A percentile compares a stretch with the other conserved stretches of the same genome.
Conservation (phyloP, 92 coral and sea anemone species). For the Plumapathes pennacea region DNA sequence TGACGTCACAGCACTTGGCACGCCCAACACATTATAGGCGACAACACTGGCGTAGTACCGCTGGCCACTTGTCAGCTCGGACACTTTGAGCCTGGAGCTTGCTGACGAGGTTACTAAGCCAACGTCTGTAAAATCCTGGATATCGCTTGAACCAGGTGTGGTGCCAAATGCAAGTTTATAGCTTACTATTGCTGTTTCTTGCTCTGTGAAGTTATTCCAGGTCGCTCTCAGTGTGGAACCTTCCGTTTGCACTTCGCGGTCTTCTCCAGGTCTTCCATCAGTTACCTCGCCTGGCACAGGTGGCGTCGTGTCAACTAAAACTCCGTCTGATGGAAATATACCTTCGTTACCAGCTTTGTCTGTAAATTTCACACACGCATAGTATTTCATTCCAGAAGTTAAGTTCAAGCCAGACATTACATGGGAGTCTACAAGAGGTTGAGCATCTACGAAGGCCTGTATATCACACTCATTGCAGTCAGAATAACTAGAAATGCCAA, state of each 20-base stretch:
- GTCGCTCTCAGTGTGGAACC: constrained; percentile 54
- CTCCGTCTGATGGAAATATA: constrained; percentile 65
- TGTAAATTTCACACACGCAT: constrained; percentile 46
- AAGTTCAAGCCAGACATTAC: constrained; percentile 49
- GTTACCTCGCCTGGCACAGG: constrained; percentile 55
- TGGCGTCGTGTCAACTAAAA: constrained; percentile 58
- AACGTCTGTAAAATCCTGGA: constrained; percentile 72
- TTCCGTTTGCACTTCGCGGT: constrained; percentile 48
- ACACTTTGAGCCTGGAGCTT: constrained; percentile 59
- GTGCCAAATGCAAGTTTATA: constrained; percentile 77
- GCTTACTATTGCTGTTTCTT: constrained; percentile 51
- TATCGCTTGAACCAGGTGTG: constrained; percentile 44
- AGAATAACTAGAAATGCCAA: constrained; percentile 46
- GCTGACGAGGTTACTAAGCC: constrained; percentile 59
- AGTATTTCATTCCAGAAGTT: constrained; percentile 59
- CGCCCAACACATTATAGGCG: constrained; percentile 66
- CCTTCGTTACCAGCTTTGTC: constrained; percentile 77
- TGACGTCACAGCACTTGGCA: constrained; percentile 61
- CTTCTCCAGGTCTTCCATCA: constrained; percentile 55
- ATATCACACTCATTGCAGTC: constrained; percentile 53
- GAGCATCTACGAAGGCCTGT: constrained; percentile 20
- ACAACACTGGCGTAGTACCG: constrained; percentile 68
- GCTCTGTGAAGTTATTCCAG: constrained; percentile 66
- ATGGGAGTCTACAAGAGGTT: constrained; percentile 16
- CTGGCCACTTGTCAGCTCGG: constrained; percentile 56